Evolutionary conservation across 2,888 invertebrate genomes (phyloP).

Genomic region (Ceriagrion tenellum): DNA sequence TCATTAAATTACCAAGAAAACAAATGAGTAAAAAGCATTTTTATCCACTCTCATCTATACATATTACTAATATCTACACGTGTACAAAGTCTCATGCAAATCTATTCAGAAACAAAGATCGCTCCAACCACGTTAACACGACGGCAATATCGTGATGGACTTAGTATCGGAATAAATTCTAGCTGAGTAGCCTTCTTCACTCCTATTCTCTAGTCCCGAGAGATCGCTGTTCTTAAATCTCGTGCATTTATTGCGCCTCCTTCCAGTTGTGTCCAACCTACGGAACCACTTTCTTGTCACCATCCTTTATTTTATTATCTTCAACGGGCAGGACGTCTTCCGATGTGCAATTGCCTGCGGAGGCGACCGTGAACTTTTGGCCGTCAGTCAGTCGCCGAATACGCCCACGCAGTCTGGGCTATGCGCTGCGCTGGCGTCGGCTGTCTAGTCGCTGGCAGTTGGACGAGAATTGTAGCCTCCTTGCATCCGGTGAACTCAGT

Average conservation of each 20-base stretch:
- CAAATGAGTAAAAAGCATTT: too few relatives aligned
- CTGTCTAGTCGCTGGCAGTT: neutral
- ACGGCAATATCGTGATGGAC: neutral
- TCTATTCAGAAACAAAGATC: too few relatives aligned
- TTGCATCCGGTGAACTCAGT: neutral
- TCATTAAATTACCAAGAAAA: too few relatives aligned
- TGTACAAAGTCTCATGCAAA: too few relatives aligned
- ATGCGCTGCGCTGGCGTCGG: neutral
- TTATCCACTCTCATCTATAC: too few relatives aligned
- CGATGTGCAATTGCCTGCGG: neutral
- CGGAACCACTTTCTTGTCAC: neutral
- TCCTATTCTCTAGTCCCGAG: neutral
- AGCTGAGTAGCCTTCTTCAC: neutral
- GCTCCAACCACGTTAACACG: too few relatives aligned
- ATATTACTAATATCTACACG: too few relatives aligned
- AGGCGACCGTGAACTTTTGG: neutral
- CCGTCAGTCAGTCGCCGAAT: neutral
- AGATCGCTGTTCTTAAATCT: neutral
- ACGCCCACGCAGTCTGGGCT: neutral
- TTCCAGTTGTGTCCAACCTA: neutral
- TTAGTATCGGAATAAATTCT: neutral
- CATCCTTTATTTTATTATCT: neutral
- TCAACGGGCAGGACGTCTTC: neutral
- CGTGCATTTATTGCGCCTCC: neutral
- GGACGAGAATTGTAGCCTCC: neutral